Conservation (phyloP, 2,888 invertebrate species). For the Perithous albicinctus region DNA sequence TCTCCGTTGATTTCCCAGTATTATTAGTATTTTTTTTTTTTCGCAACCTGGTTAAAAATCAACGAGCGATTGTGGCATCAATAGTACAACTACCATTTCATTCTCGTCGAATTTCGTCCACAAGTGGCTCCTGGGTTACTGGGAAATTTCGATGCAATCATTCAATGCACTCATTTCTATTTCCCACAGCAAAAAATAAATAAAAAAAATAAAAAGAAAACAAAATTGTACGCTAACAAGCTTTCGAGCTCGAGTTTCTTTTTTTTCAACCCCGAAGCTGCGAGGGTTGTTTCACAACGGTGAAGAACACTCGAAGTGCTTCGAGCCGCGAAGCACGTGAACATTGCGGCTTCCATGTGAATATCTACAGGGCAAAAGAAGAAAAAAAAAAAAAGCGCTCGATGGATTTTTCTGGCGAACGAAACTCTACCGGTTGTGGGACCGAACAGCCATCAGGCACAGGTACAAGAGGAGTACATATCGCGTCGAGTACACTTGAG, state of each 20-base stretch:
- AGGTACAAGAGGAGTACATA: constrained; percentile 56
- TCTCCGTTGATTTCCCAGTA: not conserved
- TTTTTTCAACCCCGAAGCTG: constrained; percentile 49
- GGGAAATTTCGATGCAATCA: constrained; percentile 50
- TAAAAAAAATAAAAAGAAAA: constrained; percentile 72
- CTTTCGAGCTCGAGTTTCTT: constrained; percentile 76
- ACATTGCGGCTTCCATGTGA: constrained; percentile 38
- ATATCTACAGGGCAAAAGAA: constrained; percentile 48
- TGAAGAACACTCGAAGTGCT: constrained; percentile 67
- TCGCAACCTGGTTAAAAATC: not conserved
- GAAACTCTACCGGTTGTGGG: constrained; percentile 52
- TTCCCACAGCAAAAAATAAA: constrained; percentile 27
- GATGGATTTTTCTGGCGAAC: constrained; percentile 56
- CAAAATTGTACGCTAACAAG: constrained; percentile 82
- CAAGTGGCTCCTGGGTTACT: constrained; percentile 44
- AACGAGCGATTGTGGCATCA: not conserved
- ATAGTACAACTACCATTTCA: constrained; percentile 12
- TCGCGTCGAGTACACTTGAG: constrained; percentile 67
- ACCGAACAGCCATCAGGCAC: constrained; percentile 26
- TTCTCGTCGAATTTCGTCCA: constrained; percentile 45
- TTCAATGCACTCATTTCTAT: constrained; percentile 43
- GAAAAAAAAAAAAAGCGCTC: no score
- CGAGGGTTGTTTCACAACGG: constrained; percentile 65
- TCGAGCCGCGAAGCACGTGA: constrained; percentile 58
- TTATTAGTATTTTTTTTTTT: not conserved